Evolutionary conservation across 2,888 invertebrate genomes (phyloP), one percentile per base, ranked within the genome.

Genomic region (Noctua janthe): DNA sequence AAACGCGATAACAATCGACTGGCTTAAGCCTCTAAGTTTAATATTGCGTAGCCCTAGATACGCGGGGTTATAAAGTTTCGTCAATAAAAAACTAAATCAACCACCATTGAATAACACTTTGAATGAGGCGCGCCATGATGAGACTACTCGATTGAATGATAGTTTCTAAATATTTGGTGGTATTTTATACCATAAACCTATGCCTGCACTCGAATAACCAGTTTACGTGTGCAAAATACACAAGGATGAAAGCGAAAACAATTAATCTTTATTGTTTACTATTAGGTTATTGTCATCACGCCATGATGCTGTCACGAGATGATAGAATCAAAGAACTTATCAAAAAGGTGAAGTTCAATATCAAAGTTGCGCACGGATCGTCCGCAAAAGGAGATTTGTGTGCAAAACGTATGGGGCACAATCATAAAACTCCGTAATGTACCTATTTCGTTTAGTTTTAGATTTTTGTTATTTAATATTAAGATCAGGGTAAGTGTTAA

Each of bases 261-360:
- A 29, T 82, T 51, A 69, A 39, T 69, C 39, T 51, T 62, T 71
- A n/a, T 62, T 83, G 54, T 51, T 83, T 62, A 72, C n/a, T 43
- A 29, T 59, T 79, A 17, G 43, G 20, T 47, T 70, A 56, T 17
- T 49, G 39, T 49, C 69, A 71, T 62, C 47, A 75, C 39, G 39
- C 4, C 35, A 76, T 43, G 62, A 84, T 23, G 35, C 10, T 81
- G 77, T 76, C 71, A 51, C 17, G 23, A 51, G 35, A 71, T 39
- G 35, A 76, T 81, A 71, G 56, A 64, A 23, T n/a, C 66, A 8
- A 62, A 76, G 43, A 73, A 73, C 59, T 62, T 74, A 77, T 54
- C 82, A 82, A 85, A 66, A 72, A 84, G 70, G 82, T 85, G 54
- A 78, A 78, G 70, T 85, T 85, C 72, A 78, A 69, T 75, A 85